Evolutionary conservation across 2,797 vertebrate genomes (phyloP).

Genomic region (Artibeus jamaicensis): DNA sequence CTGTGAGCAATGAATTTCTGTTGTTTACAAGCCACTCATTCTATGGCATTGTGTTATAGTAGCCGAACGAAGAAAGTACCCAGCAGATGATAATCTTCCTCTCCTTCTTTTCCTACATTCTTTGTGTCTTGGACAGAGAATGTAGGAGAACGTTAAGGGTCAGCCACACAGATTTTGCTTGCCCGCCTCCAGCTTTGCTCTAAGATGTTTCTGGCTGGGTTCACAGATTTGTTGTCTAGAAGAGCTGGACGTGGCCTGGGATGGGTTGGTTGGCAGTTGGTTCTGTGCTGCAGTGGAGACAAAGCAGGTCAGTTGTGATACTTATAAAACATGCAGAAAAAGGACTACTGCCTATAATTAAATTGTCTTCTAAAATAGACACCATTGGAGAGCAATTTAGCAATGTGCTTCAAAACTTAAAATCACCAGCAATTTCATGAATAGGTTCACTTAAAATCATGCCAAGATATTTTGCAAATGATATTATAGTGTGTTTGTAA

Average conservation of each 20-base stretch:
- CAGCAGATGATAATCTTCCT: not conserved
- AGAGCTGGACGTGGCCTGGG: not conserved
- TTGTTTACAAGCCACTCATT: not conserved
- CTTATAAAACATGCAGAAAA: not conserved
- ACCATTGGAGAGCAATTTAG: not conserved
- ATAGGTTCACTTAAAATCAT: constrained; percentile 21
- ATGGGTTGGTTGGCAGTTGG: not conserved
- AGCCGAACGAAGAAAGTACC: too few relatives aligned
- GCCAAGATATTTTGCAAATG: not conserved
- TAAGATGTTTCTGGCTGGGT: not conserved
- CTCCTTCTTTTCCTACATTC: too few relatives aligned
- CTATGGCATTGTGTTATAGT: not conserved
- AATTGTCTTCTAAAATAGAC: constrained; percentile 4
- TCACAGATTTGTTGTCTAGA: not conserved
- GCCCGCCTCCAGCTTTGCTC: not conserved
- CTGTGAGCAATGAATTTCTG: not conserved
- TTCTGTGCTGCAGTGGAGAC: not conserved
- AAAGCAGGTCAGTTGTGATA: not conserved
- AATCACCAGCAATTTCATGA: constrained; percentile 11
- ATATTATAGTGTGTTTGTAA: not conserved
- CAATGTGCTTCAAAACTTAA: constrained; percentile 26
- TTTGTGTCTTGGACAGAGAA: not conserved
- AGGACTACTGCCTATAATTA: not conserved
- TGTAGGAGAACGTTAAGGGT: not conserved
- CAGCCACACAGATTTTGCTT: not conserved